phyloP scores from a whole-genome alignment of 2,113 vertebrate species.

The Oreotrochilus melanogaster region DNA sequence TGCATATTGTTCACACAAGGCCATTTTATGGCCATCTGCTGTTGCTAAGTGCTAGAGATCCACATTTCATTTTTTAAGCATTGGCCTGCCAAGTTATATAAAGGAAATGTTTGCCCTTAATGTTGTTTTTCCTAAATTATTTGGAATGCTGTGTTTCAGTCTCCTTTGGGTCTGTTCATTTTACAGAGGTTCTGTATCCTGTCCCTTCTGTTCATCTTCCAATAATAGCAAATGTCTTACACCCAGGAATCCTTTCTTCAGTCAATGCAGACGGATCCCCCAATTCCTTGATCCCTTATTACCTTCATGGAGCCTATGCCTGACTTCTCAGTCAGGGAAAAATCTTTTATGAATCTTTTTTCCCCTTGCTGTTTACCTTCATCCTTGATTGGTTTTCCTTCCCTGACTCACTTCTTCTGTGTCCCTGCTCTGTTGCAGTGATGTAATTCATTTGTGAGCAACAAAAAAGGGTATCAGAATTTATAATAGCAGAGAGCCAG shows the following conservation, averaged over 20 bases:
- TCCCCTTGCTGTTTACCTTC: not conserved
- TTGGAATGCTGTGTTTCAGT: constrained; percentile 37
- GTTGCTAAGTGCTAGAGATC: constrained; percentile 11
- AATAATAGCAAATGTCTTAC: constrained; percentile 13
- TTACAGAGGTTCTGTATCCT: constrained; percentile 26
- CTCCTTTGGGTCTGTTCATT: constrained; percentile 42
- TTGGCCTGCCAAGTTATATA: constrained; percentile 56
- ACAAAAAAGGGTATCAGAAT: not conserved
- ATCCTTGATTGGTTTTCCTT: not conserved
- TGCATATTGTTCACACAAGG: constrained; percentile 5
- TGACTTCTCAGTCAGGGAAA: not conserved
- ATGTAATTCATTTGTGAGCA: not conserved
- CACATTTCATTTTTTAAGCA: constrained; percentile 26
- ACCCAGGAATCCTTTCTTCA: constrained; percentile 10
- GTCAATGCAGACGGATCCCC: not conserved
- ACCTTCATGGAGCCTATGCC: not conserved
- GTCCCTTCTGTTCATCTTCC: not conserved
- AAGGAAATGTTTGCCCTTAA: constrained; percentile 35
- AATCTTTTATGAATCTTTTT: not conserved
- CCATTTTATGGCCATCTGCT: not conserved
- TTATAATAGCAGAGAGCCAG: not conserved
- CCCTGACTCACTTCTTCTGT: not conserved
- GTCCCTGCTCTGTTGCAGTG: not conserved
- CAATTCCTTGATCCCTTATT: not conserved
- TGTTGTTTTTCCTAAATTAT: constrained; percentile 51